Evolutionary conservation across 2,113 vertebrate genomes (phyloP).

Genomic region (Coryphaenoides rupestris): DNA sequence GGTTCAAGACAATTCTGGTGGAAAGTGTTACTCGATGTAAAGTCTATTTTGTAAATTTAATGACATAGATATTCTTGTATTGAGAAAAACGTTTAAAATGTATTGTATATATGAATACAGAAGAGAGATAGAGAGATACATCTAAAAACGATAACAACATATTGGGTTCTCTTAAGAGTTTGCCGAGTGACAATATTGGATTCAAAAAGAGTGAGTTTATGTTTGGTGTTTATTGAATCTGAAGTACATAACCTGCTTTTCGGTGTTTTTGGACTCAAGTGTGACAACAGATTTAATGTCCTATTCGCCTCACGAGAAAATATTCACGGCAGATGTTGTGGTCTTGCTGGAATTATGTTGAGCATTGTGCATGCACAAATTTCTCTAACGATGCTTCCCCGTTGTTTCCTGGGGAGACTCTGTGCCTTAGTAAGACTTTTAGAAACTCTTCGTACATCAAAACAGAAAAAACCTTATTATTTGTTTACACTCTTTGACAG

Average conservation of each 20-base stretch:
- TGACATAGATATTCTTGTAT: slow-evolving; percentile 85
- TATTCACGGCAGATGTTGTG: slow-evolving; percentile 81
- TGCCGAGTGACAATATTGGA: slow-evolving; percentile 43
- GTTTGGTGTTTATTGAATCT: slow-evolving; percentile 62
- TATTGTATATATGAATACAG: slow-evolving; percentile 64
- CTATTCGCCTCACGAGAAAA: slow-evolving; percentile 68
- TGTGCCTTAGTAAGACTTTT: slow-evolving; percentile 94
- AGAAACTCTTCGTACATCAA: slow-evolving; percentile 71
- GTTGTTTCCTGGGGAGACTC: slow-evolving; percentile 63
- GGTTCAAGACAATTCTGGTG: neutral
- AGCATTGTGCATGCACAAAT: slow-evolving; percentile 87
- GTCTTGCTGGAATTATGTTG: slow-evolving; percentile 87
- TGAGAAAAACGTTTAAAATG: slow-evolving; percentile 57
- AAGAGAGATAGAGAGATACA: slow-evolving; percentile 41
- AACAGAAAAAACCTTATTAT: slow-evolving; percentile 64
- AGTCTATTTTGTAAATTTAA: slow-evolving; percentile 86
- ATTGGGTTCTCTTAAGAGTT: slow-evolving; percentile 43
- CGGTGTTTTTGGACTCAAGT: slow-evolving; percentile 55
- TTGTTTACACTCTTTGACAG: slow-evolving; percentile 40
- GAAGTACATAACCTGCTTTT: slow-evolving; percentile 76
- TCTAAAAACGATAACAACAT: slow-evolving; percentile 36
- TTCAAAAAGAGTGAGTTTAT: slow-evolving; percentile 33
- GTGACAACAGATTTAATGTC: slow-evolving; percentile 46
- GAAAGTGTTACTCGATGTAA: slow-evolving; percentile 54
- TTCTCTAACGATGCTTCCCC: slow-evolving; percentile 68